Conservation (phyloP, 2,797 vertebrate species). For the Myotis daubentonii region DNA sequence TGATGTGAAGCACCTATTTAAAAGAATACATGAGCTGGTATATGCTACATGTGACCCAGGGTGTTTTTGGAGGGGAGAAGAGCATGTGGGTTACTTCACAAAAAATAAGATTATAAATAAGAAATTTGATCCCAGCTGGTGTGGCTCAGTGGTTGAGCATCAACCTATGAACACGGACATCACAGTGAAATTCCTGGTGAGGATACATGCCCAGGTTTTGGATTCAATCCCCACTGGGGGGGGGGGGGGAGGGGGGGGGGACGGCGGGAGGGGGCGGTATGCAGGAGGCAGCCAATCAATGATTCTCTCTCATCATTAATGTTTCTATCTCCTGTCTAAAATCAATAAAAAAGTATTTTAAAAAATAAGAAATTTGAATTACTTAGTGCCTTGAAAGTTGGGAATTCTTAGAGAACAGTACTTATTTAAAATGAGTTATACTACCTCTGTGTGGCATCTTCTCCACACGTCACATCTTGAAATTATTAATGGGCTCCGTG, state of each 20-base stretch:
- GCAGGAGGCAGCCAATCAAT: no score
- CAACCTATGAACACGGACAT: no score
- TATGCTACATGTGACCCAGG: not conserved
- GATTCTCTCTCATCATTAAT: no score
- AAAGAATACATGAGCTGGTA: not conserved
- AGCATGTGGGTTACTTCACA: not conserved
- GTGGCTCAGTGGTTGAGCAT: no score
- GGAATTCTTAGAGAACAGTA: not conserved
- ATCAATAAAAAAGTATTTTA: no score
- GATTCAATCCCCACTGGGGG: no score
- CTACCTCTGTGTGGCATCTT: not conserved
- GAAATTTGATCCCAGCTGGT: not conserved
- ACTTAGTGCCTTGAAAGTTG: not conserved
- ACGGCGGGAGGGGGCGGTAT: no score
- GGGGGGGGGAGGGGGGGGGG: no score
- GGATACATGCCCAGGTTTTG: no score
- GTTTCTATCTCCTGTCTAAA: no score
- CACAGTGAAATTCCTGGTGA: no score
- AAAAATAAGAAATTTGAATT: conserved; percentile 13
- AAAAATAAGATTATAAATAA: conserved; percentile 11
- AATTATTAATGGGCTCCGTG: not conserved
- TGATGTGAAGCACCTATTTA: not conserved
- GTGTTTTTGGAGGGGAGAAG: not conserved
- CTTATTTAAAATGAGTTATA: not conserved
- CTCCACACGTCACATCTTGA: not conserved